These are phyloP conservation scores for Ctenopoma multispine DNA, from an alignment of 2,797 vertebrate genomes.

Conservation along the genomic window DNA sequence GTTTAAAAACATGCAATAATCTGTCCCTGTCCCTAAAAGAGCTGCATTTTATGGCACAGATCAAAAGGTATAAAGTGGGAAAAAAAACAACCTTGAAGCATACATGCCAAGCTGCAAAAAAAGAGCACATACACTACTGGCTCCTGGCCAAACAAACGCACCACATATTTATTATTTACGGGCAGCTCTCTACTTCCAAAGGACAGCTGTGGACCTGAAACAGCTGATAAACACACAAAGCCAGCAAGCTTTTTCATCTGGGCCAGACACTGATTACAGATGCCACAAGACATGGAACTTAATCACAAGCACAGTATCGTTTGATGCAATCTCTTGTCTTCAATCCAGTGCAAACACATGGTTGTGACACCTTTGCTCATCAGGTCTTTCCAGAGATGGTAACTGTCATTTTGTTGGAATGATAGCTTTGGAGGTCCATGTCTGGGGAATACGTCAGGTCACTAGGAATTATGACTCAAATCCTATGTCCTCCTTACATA, in stretches of 20 bases:
- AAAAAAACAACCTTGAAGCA: constrained; percentile 61
- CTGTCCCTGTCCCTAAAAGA: constrained; percentile 76
- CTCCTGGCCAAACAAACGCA: constrained; percentile 77
- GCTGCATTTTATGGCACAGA: constrained; percentile 75
- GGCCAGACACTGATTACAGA: constrained; percentile 88
- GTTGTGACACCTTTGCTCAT: constrained; percentile 76
- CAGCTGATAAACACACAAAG: constrained; percentile 86
- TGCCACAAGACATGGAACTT: constrained; percentile 82
- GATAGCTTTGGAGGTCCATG: constrained; percentile 30
- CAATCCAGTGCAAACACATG: constrained; percentile 73
- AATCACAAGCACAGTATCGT: constrained; percentile 84
- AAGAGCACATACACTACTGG: constrained; percentile 74
- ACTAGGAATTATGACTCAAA: constrained; percentile 21
- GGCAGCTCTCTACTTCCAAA: constrained; percentile 78
- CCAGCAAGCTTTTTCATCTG: constrained; percentile 84
- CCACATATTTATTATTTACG: constrained; percentile 83
- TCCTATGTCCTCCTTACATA: neutral
- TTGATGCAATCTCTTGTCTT: constrained; percentile 81
- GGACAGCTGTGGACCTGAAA: constrained; percentile 86
- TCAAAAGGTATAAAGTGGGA: constrained; percentile 82
- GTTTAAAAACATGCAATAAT: constrained; percentile 65
- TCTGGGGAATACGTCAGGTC: constrained; percentile 31
- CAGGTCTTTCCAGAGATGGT: constrained; percentile 61
- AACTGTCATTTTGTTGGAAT: constrained; percentile 63
- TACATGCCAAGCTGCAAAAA: constrained; percentile 56